A percentile compares a stretch with the other conserved stretches of the same genome.
Conservation (phyloP, 2,888 invertebrate genomes). For the Anaspis maculata region DNA sequence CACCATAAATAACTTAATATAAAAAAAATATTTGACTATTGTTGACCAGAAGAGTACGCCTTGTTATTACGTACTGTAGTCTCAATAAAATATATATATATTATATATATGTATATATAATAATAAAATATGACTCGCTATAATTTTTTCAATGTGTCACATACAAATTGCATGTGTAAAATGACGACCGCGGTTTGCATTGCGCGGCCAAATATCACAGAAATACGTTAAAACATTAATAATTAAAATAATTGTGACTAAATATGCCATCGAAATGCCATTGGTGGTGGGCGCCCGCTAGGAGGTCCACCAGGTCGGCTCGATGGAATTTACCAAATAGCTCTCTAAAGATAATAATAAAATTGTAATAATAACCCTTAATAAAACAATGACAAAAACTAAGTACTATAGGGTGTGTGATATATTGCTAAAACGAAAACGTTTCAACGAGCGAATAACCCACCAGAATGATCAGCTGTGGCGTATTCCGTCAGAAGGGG, state of each 20-base stretch:
- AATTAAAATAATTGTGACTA: constrained; percentile 28
- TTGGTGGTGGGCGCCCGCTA: no score
- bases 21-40: constrained; percentile 16
- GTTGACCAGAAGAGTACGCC: constrained; percentile 16
- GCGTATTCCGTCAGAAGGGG: constrained; percentile 78
- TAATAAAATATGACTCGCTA: constrained; percentile 22
- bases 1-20: constrained; percentile 11
- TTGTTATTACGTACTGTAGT: constrained; percentile 8
- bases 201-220: constrained; percentile 33
- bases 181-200: constrained; percentile 21
- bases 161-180: constrained; percentile 17
- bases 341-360: no score
- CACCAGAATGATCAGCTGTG: constrained; percentile 89
- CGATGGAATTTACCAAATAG: constrained; percentile 7
- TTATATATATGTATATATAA: constrained; percentile 13
- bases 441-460: constrained; percentile 78
- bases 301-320: constrained; percentile 6
- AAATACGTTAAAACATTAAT: constrained; percentile 25
- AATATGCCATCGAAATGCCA: constrained; percentile 17
- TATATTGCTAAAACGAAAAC: no score
- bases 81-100: constrained; percentile 17
- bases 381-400: constrained; percentile 12
- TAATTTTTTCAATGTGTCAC: constrained; percentile 5
- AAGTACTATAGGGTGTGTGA: constrained; percentile 9
- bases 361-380: no score